These are phyloP conservation scores for Dastarcus helophoroides DNA, from an alignment of 2,888 invertebrate species.

Conservation along the genomic window DNA sequence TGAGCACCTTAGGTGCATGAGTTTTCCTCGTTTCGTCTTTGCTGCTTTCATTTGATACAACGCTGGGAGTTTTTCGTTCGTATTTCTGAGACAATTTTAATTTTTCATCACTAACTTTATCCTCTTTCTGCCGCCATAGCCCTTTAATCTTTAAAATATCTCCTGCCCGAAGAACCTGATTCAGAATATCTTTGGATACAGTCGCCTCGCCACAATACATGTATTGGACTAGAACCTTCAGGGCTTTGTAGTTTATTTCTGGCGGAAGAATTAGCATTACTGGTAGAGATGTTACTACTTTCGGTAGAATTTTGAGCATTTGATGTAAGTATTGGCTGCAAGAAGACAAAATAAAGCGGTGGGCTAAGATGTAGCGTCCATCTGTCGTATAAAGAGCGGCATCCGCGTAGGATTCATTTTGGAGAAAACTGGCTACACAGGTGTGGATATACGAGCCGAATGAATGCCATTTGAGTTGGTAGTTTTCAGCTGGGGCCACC, in stretches of 20 bases:
- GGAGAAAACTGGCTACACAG: slow-evolving; percentile 59
- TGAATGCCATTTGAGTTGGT: slow-evolving; percentile 82
- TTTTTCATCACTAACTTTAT: slow-evolving; percentile 12
- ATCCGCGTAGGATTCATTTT: slow-evolving; percentile 73
- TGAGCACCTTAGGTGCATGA: slow-evolving; percentile 16
- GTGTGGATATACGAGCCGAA: slow-evolving; percentile 72
- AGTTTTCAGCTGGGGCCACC: slow-evolving; percentile 56
- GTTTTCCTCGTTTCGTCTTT: background rate
- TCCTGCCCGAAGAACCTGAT: slow-evolving; percentile 69
- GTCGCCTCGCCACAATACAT: slow-evolving; percentile 77
- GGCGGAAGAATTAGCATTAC: slow-evolving; percentile 67
- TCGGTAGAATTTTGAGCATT: slow-evolving; percentile 9
- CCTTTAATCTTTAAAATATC: slow-evolving; percentile 73
- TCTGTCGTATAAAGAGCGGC: slow-evolving; percentile 69
- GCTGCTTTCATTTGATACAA: slow-evolving; percentile 1
- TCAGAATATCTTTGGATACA: slow-evolving; percentile 73
- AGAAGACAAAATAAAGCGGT: slow-evolving; percentile 73
- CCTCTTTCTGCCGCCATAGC: slow-evolving; percentile 57
- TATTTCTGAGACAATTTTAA: background rate
- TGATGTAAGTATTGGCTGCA: slow-evolving; percentile 59
- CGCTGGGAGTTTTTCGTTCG: slow-evolving; percentile 1
- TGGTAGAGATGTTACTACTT: slow-evolving; percentile 26
- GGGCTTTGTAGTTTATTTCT: slow-evolving; percentile 66
- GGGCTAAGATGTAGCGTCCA: slow-evolving; percentile 71
- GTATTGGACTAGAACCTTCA: slow-evolving; percentile 72